These are phyloP conservation scores for Corythornis cristatus DNA, from an alignment of 2,113 vertebrate species.

Conservation along the genomic window DNA sequence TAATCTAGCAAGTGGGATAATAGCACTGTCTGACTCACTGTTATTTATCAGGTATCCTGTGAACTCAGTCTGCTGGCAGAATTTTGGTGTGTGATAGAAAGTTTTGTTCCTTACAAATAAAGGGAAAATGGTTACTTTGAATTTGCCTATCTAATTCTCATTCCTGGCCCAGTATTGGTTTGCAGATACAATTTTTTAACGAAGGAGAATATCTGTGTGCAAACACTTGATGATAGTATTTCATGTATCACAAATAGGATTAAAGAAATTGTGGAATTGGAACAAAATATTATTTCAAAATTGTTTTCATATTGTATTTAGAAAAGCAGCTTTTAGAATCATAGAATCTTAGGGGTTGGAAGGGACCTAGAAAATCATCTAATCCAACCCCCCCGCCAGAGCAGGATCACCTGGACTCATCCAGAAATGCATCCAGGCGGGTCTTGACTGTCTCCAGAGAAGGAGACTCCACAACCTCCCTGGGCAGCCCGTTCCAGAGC, in stretches of 20 bases:
- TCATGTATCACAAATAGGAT: not conserved
- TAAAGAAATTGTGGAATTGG: not conserved
- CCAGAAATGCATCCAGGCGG: too few species aligned
- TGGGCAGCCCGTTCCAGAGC: too few species aligned
- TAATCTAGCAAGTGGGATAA: not conserved
- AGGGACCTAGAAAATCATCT: too few species aligned
- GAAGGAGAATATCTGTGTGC: not conserved
- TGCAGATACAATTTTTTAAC: not conserved
- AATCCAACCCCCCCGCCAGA: too few species aligned
- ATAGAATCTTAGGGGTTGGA: too few species aligned
- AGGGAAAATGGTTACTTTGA: not conserved
- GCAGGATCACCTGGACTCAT: too few species aligned
- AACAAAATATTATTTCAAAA: not conserved
- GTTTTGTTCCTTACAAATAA: not conserved
- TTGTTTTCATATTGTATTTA: not conserved
- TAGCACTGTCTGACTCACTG: not conserved
- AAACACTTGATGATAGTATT: not conserved
- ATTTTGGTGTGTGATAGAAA: not conserved
- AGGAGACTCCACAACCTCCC: too few species aligned
- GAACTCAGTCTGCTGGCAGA: not conserved
- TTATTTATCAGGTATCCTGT: not conserved
- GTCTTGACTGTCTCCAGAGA: too few species aligned
- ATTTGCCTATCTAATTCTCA: not conserved
- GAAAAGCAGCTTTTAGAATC: not conserved
- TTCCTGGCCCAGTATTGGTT: not conserved